A percentile compares a stretch with the other conserved stretches of the same genome.
Conservation (phyloP, 2,888 invertebrate genomes). For the Tenodera sinensis region DNA sequence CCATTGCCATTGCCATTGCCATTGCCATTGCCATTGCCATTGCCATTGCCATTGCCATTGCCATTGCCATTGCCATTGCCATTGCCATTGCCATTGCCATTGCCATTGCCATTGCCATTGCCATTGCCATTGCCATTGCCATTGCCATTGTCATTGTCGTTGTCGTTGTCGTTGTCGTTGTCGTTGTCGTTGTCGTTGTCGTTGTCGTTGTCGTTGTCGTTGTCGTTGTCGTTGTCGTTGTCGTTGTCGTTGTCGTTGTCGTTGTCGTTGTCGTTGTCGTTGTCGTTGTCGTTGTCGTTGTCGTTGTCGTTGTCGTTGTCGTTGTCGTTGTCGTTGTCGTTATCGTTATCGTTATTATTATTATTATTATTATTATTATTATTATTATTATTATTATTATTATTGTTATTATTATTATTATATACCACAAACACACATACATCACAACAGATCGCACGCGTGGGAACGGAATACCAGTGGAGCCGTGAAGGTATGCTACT, state of each 20-base stretch:
- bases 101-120: neutral
- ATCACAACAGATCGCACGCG: no score
- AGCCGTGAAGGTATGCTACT: no score
- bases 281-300: slow-evolving; percentile 41
- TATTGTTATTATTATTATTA: no score
- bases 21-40: neutral
- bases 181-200: neutral
- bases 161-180: neutral
- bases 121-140: no score
- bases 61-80: neutral
- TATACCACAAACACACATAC: no score
- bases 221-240: neutral
- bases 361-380: no score
- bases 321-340: slow-evolving; percentile 40
- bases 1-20: no score
- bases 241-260: slow-evolving; percentile 39
- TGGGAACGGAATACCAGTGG: no score
- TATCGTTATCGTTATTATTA: no score
- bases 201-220: neutral
- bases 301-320: slow-evolving; percentile 40
- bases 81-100: neutral
- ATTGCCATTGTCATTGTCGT: fast-evolving
- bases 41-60: neutral
- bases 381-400: no score
- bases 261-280: slow-evolving; percentile 40